Conservation (phyloP, 2,797 vertebrate species). For the Trachurus trachurus region DNA sequence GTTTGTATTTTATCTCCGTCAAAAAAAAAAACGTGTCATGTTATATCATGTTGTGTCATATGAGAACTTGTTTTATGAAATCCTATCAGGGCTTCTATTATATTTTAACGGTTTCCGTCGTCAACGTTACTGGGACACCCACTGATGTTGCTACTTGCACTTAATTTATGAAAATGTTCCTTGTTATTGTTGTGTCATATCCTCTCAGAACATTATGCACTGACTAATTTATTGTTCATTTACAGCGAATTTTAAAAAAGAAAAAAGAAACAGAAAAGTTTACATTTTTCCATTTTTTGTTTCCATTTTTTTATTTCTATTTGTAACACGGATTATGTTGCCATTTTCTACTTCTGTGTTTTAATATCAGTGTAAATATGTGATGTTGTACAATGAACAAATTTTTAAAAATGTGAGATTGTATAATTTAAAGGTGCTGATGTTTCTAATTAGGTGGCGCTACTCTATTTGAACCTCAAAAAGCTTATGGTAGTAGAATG, state of each 20-base stretch:
- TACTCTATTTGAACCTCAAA: constrained; percentile 73
- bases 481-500: constrained; percentile 77
- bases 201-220: constrained; percentile 68
- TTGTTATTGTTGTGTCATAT: constrained; percentile 52
- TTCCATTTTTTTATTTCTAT: constrained; percentile 68
- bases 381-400: constrained; percentile 82
- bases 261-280: constrained; percentile 47
- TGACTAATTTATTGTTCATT: constrained; percentile 69
- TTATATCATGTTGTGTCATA: constrained; percentile 45
- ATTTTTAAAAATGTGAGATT: constrained; percentile 83
- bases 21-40: constrained; percentile 42
- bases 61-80: constrained; percentile 35
- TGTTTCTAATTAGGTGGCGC: constrained; percentile 77
- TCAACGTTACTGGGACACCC: constrained; percentile 16
- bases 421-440: constrained; percentile 86
- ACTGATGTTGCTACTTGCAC: constrained; percentile 60
- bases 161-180: constrained; percentile 56
- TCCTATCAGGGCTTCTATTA: constrained; percentile 61
- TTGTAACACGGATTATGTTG: constrained; percentile 71
- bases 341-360: constrained; percentile 77
- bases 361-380: constrained; percentile 81
- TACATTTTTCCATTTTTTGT: constrained; percentile 71
- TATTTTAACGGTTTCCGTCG: constrained; percentile 26
- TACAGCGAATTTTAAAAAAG: constrained; percentile 41
- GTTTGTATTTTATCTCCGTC: constrained; percentile 50